A percentile compares a stretch with the other conserved stretches of the same genome.
phyloP scores from a whole-genome alignment of 1,140 invertebrate genomes.

The Marisa cornuarietis region DNA sequence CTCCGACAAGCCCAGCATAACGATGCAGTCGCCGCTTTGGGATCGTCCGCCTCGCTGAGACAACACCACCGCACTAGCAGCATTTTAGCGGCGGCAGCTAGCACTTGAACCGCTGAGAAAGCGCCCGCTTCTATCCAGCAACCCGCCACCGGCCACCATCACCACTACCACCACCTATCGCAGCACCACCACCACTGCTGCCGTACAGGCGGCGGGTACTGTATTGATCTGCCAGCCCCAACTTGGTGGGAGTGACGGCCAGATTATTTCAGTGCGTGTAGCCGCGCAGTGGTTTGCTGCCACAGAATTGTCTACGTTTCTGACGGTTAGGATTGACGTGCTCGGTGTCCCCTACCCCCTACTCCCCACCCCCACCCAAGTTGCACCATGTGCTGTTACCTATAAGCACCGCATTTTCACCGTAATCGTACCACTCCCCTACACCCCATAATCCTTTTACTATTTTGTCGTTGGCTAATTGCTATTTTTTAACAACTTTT shows the following conservation, averaged over 20 bases:
- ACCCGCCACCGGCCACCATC: background rate
- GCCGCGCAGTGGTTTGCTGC: background rate
- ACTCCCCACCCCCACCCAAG: too few species aligned
- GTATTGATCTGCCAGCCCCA: background rate
- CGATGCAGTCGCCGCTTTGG: too few species aligned
- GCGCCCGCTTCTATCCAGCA: background rate
- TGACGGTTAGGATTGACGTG: slow-evolving; percentile 43
- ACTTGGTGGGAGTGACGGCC: background rate
- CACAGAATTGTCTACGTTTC: background rate
- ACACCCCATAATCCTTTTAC: too few species aligned
- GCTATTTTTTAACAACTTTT: too few species aligned
- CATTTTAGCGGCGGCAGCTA: background rate
- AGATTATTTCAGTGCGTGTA: background rate
- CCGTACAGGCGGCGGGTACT: background rate
- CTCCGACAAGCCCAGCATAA: too few species aligned
- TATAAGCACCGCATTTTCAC: too few species aligned
- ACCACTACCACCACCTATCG: background rate
- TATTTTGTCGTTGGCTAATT: too few species aligned
- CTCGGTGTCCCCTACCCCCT: background rate
- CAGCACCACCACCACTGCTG: background rate
- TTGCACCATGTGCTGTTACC: too few species aligned
- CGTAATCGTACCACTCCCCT: too few species aligned
- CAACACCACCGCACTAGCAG: background rate
- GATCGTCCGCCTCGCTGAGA: slow-evolving; percentile 88
- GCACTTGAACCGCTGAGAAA: background rate